A percentile compares a stretch with the other conserved stretches of the same genome.
These are phyloP conservation scores for Misgurnus anguillicaudatus DNA, from an alignment of 2,113 vertebrate genomes.

Conservation along the genomic window DNA sequence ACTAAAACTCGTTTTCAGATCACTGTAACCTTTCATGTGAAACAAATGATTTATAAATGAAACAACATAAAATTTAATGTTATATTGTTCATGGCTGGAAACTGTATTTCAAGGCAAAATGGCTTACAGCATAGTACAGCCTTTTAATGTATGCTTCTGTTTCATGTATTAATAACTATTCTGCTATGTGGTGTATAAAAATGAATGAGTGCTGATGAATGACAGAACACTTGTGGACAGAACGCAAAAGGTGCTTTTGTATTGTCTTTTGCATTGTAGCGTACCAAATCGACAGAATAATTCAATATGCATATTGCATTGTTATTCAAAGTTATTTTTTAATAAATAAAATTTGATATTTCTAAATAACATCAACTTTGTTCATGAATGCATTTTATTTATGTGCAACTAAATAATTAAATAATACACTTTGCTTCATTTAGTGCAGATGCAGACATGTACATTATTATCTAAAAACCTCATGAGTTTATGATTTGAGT, in stretches of 20 bases:
- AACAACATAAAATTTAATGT: background rate
- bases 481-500: too few relatives aligned
- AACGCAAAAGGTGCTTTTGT: constrained; percentile 37
- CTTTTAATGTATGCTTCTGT: background rate
- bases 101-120: background rate
- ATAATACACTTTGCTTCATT: too few relatives aligned
- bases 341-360: constrained; percentile 63
- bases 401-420: background rate
- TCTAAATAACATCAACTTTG: constrained; percentile 18
- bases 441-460: too few relatives aligned
- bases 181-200: background rate
- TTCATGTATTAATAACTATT: constrained; percentile 27
- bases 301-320: constrained; percentile 61
- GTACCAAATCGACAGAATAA: constrained; percentile 49
- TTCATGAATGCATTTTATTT: background rate
- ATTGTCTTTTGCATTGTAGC: constrained; percentile 52
- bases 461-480: too few relatives aligned
- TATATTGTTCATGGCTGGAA: background rate
- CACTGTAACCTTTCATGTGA: background rate
- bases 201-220: constrained; percentile 39
- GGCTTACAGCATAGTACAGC: background rate
- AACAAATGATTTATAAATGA: background rate
- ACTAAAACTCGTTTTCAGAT: constrained; percentile 8
- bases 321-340: constrained; percentile 67
- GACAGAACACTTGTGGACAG: constrained; percentile 44